Base-by-base conservation (phyloP, 2,113 vertebrate species). In the Channa maculata region DNA sequence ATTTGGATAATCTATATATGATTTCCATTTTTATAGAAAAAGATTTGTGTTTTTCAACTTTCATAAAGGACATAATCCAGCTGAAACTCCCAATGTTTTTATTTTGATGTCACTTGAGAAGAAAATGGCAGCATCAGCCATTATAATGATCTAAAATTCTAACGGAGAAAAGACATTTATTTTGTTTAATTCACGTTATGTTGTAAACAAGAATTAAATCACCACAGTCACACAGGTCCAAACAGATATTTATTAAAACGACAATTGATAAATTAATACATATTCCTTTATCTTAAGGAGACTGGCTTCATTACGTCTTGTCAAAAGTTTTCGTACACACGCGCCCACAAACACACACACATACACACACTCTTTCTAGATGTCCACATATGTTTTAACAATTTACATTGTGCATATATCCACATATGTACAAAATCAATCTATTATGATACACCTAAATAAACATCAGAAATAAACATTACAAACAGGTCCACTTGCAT, bases 161-260 rank as follows among this genome's bases (percentile, higher is more conserved):
- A 59, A 62, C 36, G 5, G 50, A 67, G 49, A 2, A 44, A 46
- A 5, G 3, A 5, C 33, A 9, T 3, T 24, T 6, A 4, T 38
- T 45, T 36, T 34, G 9, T 13, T 54, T 38, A 3, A 44, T 70
- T 69, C 8, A 0, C 13, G 39, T 74, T 9, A 33, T 36, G 9
- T 44, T 67, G 8, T 14, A 73, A 79, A 66, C 53, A 71, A 72
- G 14, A 88, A 70, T 1, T 14, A 82, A 72, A 24, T 72, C 83
- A 78, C 14, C 5, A 46, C 37, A 1, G 54, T 86, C 53, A 72
- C 79, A 76, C 86, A 51, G 81, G 74, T 90, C 67, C 80, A 81
- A 88, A 90, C 82, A 81, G 64, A 87, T 66, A 82, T 92, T 91
- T 92, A 92, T 89, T 92, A 89, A 90, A 91, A 89, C 83, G 12